Percentiles rank a stretch among this genome's conserved stretches.
Conservation (phyloP, 2,113 vertebrate genomes). For the Lepus timidus region DNA sequence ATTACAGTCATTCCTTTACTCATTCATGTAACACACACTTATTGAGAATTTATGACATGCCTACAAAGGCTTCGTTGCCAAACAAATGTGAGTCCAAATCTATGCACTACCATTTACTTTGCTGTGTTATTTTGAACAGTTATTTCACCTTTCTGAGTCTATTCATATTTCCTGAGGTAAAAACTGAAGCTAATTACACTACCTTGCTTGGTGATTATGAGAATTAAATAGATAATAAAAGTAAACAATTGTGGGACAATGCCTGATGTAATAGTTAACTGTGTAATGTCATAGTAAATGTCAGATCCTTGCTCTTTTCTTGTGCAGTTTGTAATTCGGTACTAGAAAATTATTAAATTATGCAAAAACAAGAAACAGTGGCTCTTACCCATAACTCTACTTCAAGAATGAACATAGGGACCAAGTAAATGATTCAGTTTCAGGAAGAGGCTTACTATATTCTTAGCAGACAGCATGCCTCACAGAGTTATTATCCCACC, state of each 20-base stretch:
- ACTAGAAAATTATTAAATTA: constrained; percentile 51
- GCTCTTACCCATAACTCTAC: constrained; percentile 36
- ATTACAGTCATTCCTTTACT: not conserved
- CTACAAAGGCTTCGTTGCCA: constrained; percentile 15
- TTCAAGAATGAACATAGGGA: constrained; percentile 39
- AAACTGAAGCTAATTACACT: not conserved
- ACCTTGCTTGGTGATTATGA: not conserved
- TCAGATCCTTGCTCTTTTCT: not conserved
- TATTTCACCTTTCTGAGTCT: constrained; percentile 35
- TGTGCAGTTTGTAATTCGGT: not conserved
- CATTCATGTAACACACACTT: not conserved
- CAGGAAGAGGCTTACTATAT: constrained; percentile 30
- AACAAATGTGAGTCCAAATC: not conserved
- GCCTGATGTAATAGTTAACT: not conserved
- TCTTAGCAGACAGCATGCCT: not conserved
- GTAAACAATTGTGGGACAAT: not conserved
- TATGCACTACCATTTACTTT: not conserved
- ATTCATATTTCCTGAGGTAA: not conserved
- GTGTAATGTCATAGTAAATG: not conserved
- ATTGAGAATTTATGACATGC: not conserved
- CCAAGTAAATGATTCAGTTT: constrained; percentile 59
- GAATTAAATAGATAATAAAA: not conserved
- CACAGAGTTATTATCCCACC: not conserved
- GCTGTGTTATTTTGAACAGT: constrained; percentile 1
- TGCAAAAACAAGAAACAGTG: constrained; percentile 9